Evolutionary conservation across 2,113 vertebrate genomes (phyloP).

Genomic region (Lepisosteus oculatus): DNA sequence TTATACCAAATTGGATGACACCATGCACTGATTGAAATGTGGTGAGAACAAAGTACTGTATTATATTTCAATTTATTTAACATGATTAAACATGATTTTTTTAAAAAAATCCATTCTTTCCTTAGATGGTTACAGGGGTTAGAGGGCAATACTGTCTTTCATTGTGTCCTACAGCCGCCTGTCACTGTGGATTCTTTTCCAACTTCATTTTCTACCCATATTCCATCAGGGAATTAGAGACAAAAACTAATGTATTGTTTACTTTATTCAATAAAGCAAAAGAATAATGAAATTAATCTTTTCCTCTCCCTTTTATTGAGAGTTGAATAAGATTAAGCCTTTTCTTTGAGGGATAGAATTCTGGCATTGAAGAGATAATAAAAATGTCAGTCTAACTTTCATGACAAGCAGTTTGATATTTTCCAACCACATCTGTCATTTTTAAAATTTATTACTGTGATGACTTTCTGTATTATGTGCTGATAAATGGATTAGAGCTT

Average conservation of each 20-base stretch:
- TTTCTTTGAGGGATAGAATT: conserved; percentile 49
- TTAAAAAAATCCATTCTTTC: background rate
- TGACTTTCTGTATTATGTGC: background rate
- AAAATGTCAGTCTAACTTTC: conserved; percentile 38
- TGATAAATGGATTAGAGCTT: background rate
- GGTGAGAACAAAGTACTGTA: too few relatives aligned
- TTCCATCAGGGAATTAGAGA: conserved; percentile 44
- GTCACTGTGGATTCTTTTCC: conserved; percentile 18
- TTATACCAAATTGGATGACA: too few relatives aligned
- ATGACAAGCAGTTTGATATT: conserved; percentile 48
- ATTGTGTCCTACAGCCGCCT: background rate
- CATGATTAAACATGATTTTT: too few relatives aligned
- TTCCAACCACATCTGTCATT: conserved; percentile 35
- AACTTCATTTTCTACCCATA: conserved; percentile 37
- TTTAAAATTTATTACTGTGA: conserved; percentile 24
- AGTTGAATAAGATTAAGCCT: conserved; percentile 46
- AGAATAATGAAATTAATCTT: conserved; percentile 64
- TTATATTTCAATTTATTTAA: too few relatives aligned
- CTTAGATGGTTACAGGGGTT: background rate
- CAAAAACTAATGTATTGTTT: conserved; percentile 59
- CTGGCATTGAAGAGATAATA: conserved; percentile 47
- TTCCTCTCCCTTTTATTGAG: conserved; percentile 41
- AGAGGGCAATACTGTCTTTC: background rate
- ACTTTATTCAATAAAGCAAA: conserved; percentile 51
- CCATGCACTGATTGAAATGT: too few relatives aligned